phyloP scores from a whole-genome alignment of 2,797 vertebrate genomes.

The Sebastes diploproa region DNA sequence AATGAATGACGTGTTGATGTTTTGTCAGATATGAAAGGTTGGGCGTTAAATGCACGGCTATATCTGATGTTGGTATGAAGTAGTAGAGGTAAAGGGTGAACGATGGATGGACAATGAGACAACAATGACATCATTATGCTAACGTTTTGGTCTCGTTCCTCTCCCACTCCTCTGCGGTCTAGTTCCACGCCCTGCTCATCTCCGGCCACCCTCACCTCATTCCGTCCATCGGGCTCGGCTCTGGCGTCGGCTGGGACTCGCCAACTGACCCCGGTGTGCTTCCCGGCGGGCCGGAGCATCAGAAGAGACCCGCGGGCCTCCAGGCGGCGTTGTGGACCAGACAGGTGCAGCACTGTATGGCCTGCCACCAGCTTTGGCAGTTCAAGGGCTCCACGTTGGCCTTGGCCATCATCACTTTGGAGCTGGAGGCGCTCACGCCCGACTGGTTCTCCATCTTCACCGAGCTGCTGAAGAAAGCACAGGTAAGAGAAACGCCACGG shows the following conservation, averaged over 20 bases:
- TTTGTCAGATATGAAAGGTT: background rate
- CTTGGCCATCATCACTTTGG: slow-evolving; percentile 99
- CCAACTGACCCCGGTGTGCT: background rate
- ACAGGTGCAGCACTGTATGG: slow-evolving; percentile 98
- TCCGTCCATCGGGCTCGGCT: slow-evolving; percentile 66
- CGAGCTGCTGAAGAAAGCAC: slow-evolving; percentile 94
- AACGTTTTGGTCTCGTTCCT: slow-evolving; percentile 59
- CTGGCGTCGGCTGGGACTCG: slow-evolving; percentile 22
- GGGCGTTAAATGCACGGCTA: background rate
- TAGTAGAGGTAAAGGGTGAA: background rate
- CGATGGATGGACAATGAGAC: background rate
- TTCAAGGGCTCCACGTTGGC: slow-evolving; percentile 95
- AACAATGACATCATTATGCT: slow-evolving; percentile 53
- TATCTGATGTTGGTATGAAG: background rate
- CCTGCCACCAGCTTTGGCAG: slow-evolving; percentile 98
- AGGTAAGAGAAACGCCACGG: slow-evolving; percentile 77
- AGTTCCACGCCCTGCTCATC: slow-evolving; percentile 89
- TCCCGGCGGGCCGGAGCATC: slow-evolving; percentile 65
- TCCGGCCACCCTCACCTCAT: slow-evolving; percentile 83
- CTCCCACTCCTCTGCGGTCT: slow-evolving; percentile 17
- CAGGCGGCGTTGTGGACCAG: slow-evolving; percentile 93
- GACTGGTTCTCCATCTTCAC: slow-evolving; percentile 89
- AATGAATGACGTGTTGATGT: background rate
- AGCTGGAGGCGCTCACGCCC: slow-evolving; percentile 90
- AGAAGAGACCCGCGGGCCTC: slow-evolving; percentile 92